These are phyloP conservation scores for Cyprinus carpio DNA, from an alignment of 2,113 vertebrate genomes.

Conservation along the genomic window DNA sequence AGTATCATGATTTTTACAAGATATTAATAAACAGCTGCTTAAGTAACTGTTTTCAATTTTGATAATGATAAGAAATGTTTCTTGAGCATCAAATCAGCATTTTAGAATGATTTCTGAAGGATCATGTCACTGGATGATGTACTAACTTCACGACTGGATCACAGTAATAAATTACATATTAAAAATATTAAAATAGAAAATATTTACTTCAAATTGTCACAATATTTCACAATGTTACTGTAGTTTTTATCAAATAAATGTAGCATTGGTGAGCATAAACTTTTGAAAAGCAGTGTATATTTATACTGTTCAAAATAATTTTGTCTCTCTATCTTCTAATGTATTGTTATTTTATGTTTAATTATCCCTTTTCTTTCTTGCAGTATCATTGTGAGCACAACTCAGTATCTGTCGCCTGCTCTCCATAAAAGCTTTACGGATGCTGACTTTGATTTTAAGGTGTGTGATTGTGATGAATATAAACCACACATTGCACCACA, in stretches of 20 bases:
- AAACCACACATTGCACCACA: background rate
- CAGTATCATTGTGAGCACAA: slow-evolving; percentile 96
- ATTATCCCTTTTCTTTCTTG: slow-evolving; percentile 31
- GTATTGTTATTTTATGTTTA: background rate
- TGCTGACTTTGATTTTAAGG: slow-evolving; percentile 97
- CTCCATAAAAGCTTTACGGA: slow-evolving; percentile 97
- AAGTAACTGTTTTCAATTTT: background rate
- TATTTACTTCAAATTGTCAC: too few species aligned
- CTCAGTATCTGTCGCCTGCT: slow-evolving; percentile 90
- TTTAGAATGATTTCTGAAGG: too few species aligned
- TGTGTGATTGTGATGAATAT: slow-evolving; percentile 64
- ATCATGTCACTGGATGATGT: too few species aligned
- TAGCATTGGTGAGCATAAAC: background rate
- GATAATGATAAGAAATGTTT: too few species aligned
- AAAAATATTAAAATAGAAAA: too few species aligned
- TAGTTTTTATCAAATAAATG: background rate
- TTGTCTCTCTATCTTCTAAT: background rate
- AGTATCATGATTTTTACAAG: background rate
- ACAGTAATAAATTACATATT: too few species aligned
- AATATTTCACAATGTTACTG: background rate
- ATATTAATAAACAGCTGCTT: background rate
- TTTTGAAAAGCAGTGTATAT: too few species aligned
- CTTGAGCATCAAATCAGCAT: too few species aligned
- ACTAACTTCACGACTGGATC: too few species aligned
- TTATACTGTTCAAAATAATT: too few species aligned